These are phyloP conservation scores for Anaspis maculata DNA, from an alignment of 2,888 invertebrate species.

Conservation along the genomic window DNA sequence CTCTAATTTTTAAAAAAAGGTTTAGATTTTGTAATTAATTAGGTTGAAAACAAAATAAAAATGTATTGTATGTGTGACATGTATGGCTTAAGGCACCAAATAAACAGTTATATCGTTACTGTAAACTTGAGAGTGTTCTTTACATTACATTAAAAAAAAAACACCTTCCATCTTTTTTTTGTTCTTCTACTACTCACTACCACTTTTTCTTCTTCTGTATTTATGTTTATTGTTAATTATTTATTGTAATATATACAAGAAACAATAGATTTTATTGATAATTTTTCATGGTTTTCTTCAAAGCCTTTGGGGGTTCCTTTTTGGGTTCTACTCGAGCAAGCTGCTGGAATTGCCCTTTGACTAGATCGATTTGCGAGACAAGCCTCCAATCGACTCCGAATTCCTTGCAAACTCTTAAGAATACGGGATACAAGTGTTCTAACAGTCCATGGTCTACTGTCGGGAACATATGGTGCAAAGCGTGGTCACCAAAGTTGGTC, in stretches of 20 bases:
- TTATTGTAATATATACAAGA: conserved; percentile 37
- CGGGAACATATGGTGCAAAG: conserved; percentile 73
- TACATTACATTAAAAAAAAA: no score
- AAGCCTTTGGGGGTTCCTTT: conserved; percentile 21
- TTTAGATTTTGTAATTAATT: no score
- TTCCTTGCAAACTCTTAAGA: conserved; percentile 56
- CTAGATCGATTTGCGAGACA: conserved; percentile 49
- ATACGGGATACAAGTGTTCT: conserved; percentile 54
- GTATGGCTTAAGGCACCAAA: conserved; percentile 45
- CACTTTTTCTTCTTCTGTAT: conserved; percentile 22
- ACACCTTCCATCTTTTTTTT: no score
- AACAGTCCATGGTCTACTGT: conserved; percentile 70
- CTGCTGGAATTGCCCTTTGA: conserved; percentile 60
- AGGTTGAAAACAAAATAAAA: conserved; percentile 21
- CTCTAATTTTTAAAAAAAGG: no score
- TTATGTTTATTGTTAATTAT: conserved; percentile 37
- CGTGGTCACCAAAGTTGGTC: conserved; percentile 70
- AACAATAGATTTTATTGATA: conserved; percentile 31
- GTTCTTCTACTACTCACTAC: conserved; percentile 13
- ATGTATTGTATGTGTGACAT: conserved; percentile 41
- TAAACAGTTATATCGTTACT: conserved; percentile 59
- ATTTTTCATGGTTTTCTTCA: conserved; percentile 8
- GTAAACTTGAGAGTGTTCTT: conserved; percentile 13
- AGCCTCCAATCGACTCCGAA: conserved; percentile 48
- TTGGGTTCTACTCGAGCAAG: conserved; percentile 45